Evolutionary conservation across 2,797 vertebrate genomes (phyloP).

Genomic region (Chromobotia macracanthus): DNA sequence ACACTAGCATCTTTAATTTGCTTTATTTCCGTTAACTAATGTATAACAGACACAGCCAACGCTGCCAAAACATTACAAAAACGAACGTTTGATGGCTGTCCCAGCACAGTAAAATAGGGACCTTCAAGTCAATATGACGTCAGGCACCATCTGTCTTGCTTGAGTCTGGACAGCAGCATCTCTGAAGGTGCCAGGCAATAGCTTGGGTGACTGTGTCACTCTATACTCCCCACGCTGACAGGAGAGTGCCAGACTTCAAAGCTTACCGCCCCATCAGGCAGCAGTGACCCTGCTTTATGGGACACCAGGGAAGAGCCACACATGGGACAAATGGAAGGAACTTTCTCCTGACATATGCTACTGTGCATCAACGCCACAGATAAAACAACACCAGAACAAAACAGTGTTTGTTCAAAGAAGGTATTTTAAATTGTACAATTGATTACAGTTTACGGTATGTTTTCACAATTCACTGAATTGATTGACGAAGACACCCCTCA

Average conservation of each 20-base stretch:
- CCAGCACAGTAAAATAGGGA: conserved; percentile 30
- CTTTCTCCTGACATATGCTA: conserved; percentile 44
- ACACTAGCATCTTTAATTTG: conserved; percentile 7
- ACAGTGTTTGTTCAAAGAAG: background rate
- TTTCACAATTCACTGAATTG: too few species aligned
- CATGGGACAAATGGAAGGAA: conserved; percentile 12
- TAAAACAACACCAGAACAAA: background rate
- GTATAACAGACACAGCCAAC: conserved; percentile 22
- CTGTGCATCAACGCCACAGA: background rate
- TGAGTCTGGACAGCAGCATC: conserved; percentile 52
- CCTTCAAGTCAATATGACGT: conserved; percentile 57
- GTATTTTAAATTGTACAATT: background rate
- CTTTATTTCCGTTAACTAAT: conserved; percentile 33
- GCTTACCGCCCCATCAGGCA: conserved; percentile 2
- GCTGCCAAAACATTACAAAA: conserved; percentile 37
- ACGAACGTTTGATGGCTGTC: conserved; percentile 8
- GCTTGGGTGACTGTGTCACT: conserved; percentile 57
- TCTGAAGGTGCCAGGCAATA: conserved; percentile 51
- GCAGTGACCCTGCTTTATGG: conserved; percentile 41
- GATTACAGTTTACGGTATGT: too few species aligned
- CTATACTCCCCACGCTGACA: conserved; percentile 30
- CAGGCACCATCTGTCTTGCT: conserved; percentile 71
- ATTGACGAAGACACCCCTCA: too few species aligned
- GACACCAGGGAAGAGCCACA: conserved; percentile 32
- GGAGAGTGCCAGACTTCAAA: conserved; percentile 20